Evolutionary conservation across 2,113 vertebrate genomes (phyloP).

Genomic region (Eptesicus fuscus): DNA sequence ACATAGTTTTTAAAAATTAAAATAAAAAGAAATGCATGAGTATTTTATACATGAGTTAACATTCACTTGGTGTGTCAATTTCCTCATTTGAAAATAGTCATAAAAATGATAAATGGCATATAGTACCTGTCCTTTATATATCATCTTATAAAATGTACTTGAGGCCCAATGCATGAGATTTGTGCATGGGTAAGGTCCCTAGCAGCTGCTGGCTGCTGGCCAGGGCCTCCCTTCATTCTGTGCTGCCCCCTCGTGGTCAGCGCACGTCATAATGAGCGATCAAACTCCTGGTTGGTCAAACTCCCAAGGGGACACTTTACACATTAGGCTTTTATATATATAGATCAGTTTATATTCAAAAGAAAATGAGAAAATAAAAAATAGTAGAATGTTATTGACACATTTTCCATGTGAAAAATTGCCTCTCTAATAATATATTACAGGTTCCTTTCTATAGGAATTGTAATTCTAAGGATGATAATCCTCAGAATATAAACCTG

Average conservation of each 20-base stretch:
- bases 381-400: background rate
- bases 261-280: no score
- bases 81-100: slow-evolving; percentile 5
- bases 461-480: background rate
- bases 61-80: background rate
- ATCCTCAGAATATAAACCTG: background rate
- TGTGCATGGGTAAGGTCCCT: no score
- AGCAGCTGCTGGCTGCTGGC: no score
- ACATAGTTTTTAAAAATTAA: background rate
- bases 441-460: background rate
- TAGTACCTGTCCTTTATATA: background rate
- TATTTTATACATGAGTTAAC: background rate
- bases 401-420: background rate
- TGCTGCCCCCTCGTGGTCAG: no score
- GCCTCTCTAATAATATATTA: background rate
- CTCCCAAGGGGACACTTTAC: no score
- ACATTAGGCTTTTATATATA: no score
- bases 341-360: background rate
- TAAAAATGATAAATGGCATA: background rate
- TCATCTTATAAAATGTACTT: background rate
- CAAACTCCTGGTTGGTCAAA: no score
- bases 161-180: no score
- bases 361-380: background rate
- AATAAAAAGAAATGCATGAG: background rate
- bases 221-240: no score